Evolutionary conservation across 2,797 vertebrate genomes (phyloP), one percentile per base, ranked within the genome.

Genomic region (Antrozous pallidus): DNA sequence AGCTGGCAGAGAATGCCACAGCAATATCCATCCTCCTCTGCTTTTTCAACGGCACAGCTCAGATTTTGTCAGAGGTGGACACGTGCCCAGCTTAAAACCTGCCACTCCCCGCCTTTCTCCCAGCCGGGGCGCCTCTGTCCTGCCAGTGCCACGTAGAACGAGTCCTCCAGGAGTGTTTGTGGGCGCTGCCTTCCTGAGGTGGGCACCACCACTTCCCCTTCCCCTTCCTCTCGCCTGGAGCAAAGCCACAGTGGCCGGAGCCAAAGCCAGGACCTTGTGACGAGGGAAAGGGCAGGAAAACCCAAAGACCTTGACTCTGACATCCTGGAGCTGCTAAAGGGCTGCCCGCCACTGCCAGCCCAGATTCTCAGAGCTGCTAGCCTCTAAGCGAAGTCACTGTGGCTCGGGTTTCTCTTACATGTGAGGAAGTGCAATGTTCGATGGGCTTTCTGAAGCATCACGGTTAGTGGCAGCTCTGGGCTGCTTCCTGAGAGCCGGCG

Each of bases 391-490:
- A 56, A 86, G 70, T 69, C 31, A 24, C 36, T 13, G 9, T 38
- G 47, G 6, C 38, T 47, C 38, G 47, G 22, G 18, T 31, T 91
- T 71, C 56, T 61, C 49, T 71, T 28, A 28, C 1, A 26, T 0
- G 1, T 7, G 42, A 42, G 42, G 42, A 61, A n/a, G 45, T 2
- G 3, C 28, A 18, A 33, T 1, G 9, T 26, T 33, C 8, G 31
- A 28, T 1, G 45, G 80, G 12, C 22, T n/a, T 73, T 24, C 28
- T 17, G 2, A 18, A 11, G 42, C 2, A 5, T 24, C 24, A 7
- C 6, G 0, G 18, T 0, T 1, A 9, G 0, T 0, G 0, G 38
- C 13, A 0, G 24, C 63, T 73, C 28, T 1, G 7, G 17, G 28
- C 33, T 16, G 8, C 13, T 28, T 24, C 33, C 78, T 14, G 14